A percentile compares a stretch with the other conserved stretches of the same genome.
phyloP scores from a whole-genome alignment of 2,797 vertebrate species.

The Chromis chromis region DNA sequence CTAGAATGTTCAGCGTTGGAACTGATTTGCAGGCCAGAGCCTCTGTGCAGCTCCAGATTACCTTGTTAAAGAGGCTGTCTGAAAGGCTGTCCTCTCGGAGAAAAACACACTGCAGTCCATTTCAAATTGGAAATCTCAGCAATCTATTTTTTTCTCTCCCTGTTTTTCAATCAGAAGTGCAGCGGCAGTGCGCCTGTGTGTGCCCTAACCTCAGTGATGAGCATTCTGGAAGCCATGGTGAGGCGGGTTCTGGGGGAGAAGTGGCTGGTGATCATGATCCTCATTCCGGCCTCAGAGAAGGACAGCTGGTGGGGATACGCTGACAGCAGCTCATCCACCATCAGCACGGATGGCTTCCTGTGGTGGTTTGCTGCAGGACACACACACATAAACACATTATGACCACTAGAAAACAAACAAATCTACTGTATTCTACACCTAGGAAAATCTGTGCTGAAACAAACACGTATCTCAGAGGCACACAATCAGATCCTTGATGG shows the following conservation, averaged over 20 bases:
- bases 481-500: not conserved
- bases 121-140: conserved; percentile 30
- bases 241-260: conserved; percentile 97
- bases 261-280: conserved; percentile 99
- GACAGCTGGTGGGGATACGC: conserved; percentile 97
- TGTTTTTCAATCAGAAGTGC: conserved; percentile 12
- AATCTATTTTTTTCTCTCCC: conserved; percentile 7
- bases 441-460: not conserved
- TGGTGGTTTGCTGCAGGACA: conserved; percentile 87
- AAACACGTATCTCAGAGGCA: not conserved
- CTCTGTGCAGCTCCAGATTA: conserved; percentile 17
- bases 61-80: conserved; percentile 37
- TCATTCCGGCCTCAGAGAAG: conserved; percentile 96
- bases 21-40: conserved; percentile 10
- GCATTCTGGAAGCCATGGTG: conserved; percentile 99
- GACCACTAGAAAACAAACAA: not conserved
- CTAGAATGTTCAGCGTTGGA: not conserved
- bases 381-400: not conserved
- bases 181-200: not conserved
- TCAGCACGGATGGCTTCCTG: conserved; percentile 93
- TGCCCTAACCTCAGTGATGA: conserved; percentile 93
- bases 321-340: conserved; percentile 97
- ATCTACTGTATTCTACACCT: not conserved
- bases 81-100: conserved; percentile 6
- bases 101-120: conserved; percentile 12